A percentile compares a stretch with the other conserved stretches of the same genome.
Evolutionary conservation across 2,797 vertebrate species (phyloP).

Genomic region (Scomberomorus guttatus): DNA sequence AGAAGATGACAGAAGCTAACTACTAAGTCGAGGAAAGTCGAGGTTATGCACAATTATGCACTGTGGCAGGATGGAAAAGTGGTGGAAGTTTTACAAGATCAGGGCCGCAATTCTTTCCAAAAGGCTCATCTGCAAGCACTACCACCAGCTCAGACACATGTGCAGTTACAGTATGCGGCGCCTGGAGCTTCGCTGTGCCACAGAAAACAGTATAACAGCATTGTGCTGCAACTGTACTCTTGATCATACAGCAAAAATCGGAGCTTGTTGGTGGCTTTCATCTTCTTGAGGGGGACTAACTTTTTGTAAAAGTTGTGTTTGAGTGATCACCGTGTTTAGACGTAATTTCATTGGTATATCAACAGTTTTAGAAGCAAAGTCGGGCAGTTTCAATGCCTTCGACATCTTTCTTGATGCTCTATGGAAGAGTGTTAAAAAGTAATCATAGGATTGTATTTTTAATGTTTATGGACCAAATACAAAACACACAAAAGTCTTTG

Average conservation of each 20-base stretch:
- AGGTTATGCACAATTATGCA: background rate
- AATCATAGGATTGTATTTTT: background rate
- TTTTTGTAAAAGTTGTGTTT: background rate
- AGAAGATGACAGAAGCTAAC: background rate
- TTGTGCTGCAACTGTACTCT: background rate
- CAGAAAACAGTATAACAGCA: background rate
- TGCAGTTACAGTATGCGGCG: background rate
- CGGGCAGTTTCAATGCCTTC: background rate
- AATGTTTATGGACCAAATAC: background rate
- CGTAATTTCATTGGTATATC: background rate
- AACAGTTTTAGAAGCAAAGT: background rate
- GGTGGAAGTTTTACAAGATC: background rate
- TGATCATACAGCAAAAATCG: background rate
- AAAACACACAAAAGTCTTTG: background rate
- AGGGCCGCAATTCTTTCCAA: slow-evolving; percentile 2
- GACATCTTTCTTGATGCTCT: background rate
- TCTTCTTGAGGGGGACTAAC: background rate
- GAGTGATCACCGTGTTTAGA: background rate
- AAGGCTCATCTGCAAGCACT: background rate
- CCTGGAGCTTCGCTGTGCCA: background rate
- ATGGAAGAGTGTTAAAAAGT: background rate
- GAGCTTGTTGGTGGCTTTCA: background rate
- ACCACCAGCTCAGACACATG: background rate
- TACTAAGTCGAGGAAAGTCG: slow-evolving; percentile 13
- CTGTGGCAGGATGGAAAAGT: slow-evolving; percentile 39